Conservation (phyloP, 1,140 invertebrate genomes). For the Meloidogyne floridensis region DNA sequence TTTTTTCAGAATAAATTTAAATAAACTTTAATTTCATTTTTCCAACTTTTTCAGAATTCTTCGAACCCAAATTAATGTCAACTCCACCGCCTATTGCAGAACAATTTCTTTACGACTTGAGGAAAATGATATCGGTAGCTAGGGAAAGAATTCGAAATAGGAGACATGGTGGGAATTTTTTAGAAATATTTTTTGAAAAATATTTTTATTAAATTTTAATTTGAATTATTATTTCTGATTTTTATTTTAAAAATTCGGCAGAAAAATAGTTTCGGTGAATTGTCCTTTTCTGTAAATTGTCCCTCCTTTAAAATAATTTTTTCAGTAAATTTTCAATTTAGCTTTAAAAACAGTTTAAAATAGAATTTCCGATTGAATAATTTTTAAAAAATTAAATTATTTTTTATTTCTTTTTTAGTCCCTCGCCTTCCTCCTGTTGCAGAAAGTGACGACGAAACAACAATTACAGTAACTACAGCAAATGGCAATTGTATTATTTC, state of each 20-base stretch:
- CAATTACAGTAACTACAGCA: background rate
- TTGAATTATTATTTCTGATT: too few relatives aligned
- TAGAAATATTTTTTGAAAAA: too few relatives aligned
- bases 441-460: constrained; percentile 27
- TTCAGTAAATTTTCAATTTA: too few relatives aligned
- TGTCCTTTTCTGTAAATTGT: too few relatives aligned
- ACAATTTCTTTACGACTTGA: constrained; percentile 54
- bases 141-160: constrained; percentile 45
- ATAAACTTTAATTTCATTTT: background rate
- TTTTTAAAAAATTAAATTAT: background rate
- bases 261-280: too few relatives aligned
- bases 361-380: background rate
- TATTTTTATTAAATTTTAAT: background rate
- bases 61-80: constrained; percentile 50
- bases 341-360: too few relatives aligned
- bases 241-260: too few relatives aligned
- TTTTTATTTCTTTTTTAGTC: constrained; percentile 1
- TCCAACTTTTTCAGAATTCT: constrained; percentile 55
- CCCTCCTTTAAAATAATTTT: too few relatives aligned
- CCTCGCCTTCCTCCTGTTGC: constrained; percentile 20
- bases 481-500: constrained; percentile 1
- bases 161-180: constrained; percentile 39
- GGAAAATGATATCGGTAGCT: constrained; percentile 58
- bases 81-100: constrained; percentile 57
- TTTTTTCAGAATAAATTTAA: background rate